phyloP scores from a whole-genome alignment of 2,888 invertebrate species.

The Glaucopsyche alexis region DNA sequence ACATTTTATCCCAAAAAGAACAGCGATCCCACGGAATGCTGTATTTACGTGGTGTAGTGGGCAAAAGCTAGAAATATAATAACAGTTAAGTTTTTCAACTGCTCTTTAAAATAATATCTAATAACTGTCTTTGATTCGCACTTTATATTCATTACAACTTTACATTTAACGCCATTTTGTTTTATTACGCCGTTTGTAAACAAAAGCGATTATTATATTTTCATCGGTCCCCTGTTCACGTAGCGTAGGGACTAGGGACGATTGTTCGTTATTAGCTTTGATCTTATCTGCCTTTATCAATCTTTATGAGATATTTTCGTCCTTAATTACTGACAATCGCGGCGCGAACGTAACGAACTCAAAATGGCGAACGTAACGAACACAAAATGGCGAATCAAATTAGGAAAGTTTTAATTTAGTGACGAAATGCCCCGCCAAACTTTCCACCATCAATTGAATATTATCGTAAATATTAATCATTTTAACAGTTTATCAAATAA shows the following conservation, averaged over 20 bases:
- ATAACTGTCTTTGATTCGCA: too few relatives aligned
- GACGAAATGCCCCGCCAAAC: neutral
- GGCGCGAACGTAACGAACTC: conserved; percentile 7
- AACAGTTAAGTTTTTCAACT: too few relatives aligned
- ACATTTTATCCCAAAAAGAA: too few relatives aligned
- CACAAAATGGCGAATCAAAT: conserved; percentile 9
- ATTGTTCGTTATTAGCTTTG: conserved; percentile 1
- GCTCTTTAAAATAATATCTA: too few relatives aligned
- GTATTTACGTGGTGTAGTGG: too few relatives aligned
- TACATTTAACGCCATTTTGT: too few relatives aligned
- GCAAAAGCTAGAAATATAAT: too few relatives aligned
- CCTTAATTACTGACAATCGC: neutral
- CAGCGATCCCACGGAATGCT: too few relatives aligned
- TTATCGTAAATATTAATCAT: conserved; percentile 12
- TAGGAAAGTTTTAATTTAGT: conserved; percentile 21
- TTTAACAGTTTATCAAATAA: neutral
- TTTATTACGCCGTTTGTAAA: neutral
- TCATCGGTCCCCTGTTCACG: neutral
- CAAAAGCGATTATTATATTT: conserved; percentile 5
- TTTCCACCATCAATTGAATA: neutral
- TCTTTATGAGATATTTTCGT: neutral
- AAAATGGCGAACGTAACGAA: conserved; percentile 14
- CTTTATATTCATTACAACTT: neutral
- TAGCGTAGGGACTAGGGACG: neutral
- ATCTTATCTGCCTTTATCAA: neutral